A percentile compares a stretch with the other conserved stretches of the same genome.
phyloP scores from a whole-genome alignment of 2,888 invertebrate species.

The Punctoribates punctum region DNA sequence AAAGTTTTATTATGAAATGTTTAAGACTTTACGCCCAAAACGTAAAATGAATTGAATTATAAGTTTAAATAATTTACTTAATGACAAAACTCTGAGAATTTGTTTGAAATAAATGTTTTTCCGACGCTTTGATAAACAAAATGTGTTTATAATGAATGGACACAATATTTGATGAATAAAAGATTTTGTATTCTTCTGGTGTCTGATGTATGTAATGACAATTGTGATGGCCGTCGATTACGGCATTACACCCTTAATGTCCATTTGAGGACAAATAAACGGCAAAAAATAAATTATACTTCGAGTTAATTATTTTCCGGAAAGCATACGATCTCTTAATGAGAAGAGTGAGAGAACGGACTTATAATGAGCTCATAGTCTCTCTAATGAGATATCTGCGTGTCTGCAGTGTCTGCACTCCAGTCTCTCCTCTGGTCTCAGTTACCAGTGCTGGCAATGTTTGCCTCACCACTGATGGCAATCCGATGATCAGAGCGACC shows the following conservation, averaged over 20 bases:
- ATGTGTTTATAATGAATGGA: neutral
- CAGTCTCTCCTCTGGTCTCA: neutral
- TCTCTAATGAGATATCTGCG: constrained; percentile 26
- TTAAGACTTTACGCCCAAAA: too few relatives aligned
- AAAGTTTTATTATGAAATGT: too few relatives aligned
- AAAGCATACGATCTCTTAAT: constrained; percentile 16
- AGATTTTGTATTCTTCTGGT: neutral
- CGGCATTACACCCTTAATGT: constrained; percentile 5
- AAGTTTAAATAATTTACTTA: too few relatives aligned
- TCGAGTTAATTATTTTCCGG: constrained; percentile 23
- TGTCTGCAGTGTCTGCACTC: neutral
- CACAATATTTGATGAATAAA: neutral
- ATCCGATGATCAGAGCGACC: neutral
- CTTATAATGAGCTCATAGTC: constrained; percentile 11
- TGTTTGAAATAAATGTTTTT: too few relatives aligned
- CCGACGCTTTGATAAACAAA: too few relatives aligned
- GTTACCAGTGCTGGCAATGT: neutral
- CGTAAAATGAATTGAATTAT: too few relatives aligned
- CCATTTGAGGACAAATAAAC: constrained; percentile 16
- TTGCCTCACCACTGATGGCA: neutral
- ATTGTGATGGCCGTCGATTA: neutral
- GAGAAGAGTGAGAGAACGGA: constrained; percentile 24
- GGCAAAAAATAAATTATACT: constrained; percentile 7
- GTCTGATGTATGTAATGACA: neutral
- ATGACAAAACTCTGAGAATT: too few relatives aligned